phyloP scores from a whole-genome alignment of 2,888 invertebrate species.

The Eristalis intricaria region DNA sequence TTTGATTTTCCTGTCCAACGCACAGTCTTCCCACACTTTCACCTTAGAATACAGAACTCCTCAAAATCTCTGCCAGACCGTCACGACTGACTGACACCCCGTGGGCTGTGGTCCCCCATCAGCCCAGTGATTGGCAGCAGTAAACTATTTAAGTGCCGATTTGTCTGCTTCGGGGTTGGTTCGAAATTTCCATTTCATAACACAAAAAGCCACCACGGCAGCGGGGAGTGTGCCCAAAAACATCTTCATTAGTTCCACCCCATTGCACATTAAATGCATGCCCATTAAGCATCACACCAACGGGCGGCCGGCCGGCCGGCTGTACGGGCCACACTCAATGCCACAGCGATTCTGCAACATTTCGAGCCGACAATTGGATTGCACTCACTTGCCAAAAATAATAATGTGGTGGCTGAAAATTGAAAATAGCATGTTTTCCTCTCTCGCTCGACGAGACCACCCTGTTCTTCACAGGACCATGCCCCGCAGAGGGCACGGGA shows the following conservation, averaged over 20 bases:
- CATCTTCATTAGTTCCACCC: slow-evolving; percentile 49
- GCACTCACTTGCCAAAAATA: slow-evolving; percentile 62
- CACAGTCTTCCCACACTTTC: too few species aligned
- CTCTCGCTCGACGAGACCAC: background rate
- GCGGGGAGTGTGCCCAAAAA: background rate
- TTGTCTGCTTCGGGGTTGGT: too few species aligned
- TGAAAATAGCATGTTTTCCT: slow-evolving; percentile 45
- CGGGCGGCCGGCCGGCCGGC: background rate
- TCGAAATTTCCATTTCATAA: background rate
- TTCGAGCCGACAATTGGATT: slow-evolving; percentile 45
- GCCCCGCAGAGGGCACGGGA: too few species aligned
- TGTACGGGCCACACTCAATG: background rate
- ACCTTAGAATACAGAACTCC: too few species aligned
- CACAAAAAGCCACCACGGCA: slow-evolving; percentile 26
- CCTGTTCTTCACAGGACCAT: too few species aligned
- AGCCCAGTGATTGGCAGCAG: too few species aligned
- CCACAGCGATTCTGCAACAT: slow-evolving; percentile 1
- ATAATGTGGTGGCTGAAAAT: slow-evolving; percentile 57
- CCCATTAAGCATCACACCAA: slow-evolving; percentile 39
- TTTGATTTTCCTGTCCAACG: too few species aligned
- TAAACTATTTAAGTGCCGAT: too few species aligned
- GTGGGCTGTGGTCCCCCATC: too few species aligned
- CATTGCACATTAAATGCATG: slow-evolving; percentile 54
- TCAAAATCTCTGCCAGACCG: too few species aligned
- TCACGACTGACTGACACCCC: too few species aligned